Evolutionary conservation across 2,113 vertebrate genomes (phyloP).

Genomic region (Connochaetes taurinus): DNA sequence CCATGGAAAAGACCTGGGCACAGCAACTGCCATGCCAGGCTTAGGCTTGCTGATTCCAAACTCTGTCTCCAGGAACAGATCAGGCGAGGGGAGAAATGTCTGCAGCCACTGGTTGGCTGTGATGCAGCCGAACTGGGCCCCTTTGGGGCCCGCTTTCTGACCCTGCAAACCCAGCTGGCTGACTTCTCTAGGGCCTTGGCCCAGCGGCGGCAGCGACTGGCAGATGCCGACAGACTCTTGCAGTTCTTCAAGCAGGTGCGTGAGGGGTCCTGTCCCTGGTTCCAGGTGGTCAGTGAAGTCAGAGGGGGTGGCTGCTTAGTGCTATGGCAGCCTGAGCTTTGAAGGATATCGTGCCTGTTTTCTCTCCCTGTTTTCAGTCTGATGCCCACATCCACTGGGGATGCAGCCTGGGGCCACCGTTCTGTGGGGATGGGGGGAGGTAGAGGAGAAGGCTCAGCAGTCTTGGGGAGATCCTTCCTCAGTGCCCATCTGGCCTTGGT

Average conservation of each 20-base stretch:
- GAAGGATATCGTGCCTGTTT: neutral
- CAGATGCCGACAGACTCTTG: slow-evolving; percentile 57
- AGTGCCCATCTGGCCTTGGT: neutral
- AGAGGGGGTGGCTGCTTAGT: neutral
- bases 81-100: slow-evolving; percentile 48
- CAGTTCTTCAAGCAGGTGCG: slow-evolving; percentile 61
- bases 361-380: neutral
- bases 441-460: neutral
- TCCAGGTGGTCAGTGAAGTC: neutral
- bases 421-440: neutral
- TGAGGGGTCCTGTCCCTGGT: neutral
- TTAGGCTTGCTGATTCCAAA: neutral
- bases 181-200: slow-evolving; percentile 61
- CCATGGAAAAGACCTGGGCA: neutral
- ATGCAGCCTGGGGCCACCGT: slow-evolving; percentile 22
- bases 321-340: neutral
- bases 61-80: slow-evolving; percentile 60
- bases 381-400: neutral
- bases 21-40: neutral
- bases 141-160: slow-evolving; percentile 44
- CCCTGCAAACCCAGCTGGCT: slow-evolving; percentile 42
- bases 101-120: slow-evolving; percentile 51
- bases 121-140: slow-evolving; percentile 45
- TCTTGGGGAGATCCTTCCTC: neutral
- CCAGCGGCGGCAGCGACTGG: slow-evolving; percentile 50